Percentiles rank a stretch among this genome's conserved stretches.
phyloP scores from a whole-genome alignment of 2,113 vertebrate species.

The Lontra canadensis region DNA sequence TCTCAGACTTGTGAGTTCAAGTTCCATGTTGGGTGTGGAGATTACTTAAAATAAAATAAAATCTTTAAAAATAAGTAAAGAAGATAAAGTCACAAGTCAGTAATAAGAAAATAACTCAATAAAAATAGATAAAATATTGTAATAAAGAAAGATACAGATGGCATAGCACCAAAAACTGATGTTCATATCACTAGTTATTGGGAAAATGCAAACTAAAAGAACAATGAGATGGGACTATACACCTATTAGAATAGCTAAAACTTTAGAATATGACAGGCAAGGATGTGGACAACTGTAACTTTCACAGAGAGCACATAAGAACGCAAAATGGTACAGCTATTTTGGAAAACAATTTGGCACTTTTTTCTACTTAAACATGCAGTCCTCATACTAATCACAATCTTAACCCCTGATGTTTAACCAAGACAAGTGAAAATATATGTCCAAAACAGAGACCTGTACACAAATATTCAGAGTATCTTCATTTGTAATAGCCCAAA shows the following conservation, averaged over 20 bases:
- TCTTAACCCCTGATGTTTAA: neutral
- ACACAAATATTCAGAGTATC: neutral
- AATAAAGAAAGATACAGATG: neutral
- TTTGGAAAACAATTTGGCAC: neutral
- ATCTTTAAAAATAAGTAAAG: neutral
- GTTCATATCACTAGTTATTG: neutral
- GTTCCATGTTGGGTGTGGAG: neutral
- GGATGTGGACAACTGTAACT: neutral
- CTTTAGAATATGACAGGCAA: neutral
- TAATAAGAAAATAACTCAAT: neutral
- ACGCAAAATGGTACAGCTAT: neutral
- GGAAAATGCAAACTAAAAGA: neutral
- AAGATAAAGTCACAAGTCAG: neutral
- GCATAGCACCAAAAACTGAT: neutral
- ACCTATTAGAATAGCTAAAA: neutral
- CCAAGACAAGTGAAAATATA: neutral
- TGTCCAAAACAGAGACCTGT: neutral
- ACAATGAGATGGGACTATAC: neutral
- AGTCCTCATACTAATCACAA: neutral
- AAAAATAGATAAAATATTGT: neutral
- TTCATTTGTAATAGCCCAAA: neutral
- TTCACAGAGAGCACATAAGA: neutral
- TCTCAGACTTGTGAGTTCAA: neutral
- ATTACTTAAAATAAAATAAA: neutral
- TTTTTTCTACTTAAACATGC: neutral